Evolutionary conservation across 2,888 invertebrate species (phyloP).

Genomic region (Synanthedon formicaeformis): DNA sequence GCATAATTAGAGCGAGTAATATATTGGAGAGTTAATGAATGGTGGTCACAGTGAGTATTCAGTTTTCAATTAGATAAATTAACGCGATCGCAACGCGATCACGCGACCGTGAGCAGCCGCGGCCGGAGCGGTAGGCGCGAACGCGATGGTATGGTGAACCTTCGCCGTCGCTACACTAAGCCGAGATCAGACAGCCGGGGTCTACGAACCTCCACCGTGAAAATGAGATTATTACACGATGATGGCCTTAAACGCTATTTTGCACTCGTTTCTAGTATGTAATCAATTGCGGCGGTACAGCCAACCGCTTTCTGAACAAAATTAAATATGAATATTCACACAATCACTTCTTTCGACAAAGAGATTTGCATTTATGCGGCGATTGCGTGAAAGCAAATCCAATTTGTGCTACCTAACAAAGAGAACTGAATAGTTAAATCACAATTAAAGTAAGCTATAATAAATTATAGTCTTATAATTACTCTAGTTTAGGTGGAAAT

Average conservation of each 20-base stretch:
- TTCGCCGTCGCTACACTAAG: neutral
- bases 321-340: neutral
- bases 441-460: too few relatives aligned
- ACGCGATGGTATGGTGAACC: neutral
- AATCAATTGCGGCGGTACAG: neutral
- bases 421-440: too few relatives aligned
- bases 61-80: constrained; percentile 55
- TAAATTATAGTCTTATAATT: too few relatives aligned
- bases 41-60: constrained; percentile 11
- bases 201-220: constrained; percentile 33
- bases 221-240: constrained; percentile 60
- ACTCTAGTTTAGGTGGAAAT: too few relatives aligned
- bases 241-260: constrained; percentile 42
- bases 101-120: constrained; percentile 27
- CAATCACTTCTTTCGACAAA: neutral
- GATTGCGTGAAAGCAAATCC: neutral
- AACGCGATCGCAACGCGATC: constrained; percentile 26
- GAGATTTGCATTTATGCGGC: neutral
- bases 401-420: too few relatives aligned
- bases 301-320: neutral
- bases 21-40: constrained; percentile 3
- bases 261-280: constrained; percentile 34
- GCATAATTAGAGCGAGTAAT: neutral
- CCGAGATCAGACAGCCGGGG: constrained; percentile 1
- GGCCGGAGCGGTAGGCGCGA: constrained; percentile 7